Evolutionary conservation across 2,113 vertebrate genomes (phyloP).

Genomic region (Corythornis vintsioides): DNA sequence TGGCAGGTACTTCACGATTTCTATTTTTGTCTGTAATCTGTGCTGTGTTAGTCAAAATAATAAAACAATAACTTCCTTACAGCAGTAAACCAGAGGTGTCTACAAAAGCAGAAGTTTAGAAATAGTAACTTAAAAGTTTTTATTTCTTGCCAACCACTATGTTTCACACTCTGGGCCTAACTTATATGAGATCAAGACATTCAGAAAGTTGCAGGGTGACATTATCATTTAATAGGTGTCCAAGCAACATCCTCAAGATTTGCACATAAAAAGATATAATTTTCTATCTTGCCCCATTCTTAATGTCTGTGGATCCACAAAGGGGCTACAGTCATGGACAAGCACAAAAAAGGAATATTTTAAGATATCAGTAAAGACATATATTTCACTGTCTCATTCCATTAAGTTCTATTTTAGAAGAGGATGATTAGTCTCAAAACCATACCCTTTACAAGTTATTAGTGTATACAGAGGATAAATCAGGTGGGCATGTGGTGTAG

Average conservation of each 20-base stretch:
- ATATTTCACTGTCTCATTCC: neutral
- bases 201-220: neutral
- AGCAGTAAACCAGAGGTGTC: neutral
- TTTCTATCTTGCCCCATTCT: neutral
- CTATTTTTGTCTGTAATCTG: conserved; percentile 32
- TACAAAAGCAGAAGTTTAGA: neutral
- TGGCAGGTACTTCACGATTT: conserved; percentile 23
- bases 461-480: neutral
- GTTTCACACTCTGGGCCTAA: neutral
- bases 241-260: neutral
- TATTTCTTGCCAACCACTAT: neutral
- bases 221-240: neutral
- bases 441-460: neutral
- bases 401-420: neutral
- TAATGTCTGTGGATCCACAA: neutral
- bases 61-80: neutral
- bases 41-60: conserved; percentile 27
- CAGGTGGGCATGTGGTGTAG: neutral
- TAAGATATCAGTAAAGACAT: accelerated
- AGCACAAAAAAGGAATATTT: neutral
- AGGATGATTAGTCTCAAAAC: neutral
- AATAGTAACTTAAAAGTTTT: neutral
- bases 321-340: neutral
- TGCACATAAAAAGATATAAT: neutral
- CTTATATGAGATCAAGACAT: neutral